Percentiles rank a stretch among this genome's conserved stretches.
Evolutionary conservation across 2,797 vertebrate genomes (phyloP).

Genomic region (Sebastolobus alascanus): DNA sequence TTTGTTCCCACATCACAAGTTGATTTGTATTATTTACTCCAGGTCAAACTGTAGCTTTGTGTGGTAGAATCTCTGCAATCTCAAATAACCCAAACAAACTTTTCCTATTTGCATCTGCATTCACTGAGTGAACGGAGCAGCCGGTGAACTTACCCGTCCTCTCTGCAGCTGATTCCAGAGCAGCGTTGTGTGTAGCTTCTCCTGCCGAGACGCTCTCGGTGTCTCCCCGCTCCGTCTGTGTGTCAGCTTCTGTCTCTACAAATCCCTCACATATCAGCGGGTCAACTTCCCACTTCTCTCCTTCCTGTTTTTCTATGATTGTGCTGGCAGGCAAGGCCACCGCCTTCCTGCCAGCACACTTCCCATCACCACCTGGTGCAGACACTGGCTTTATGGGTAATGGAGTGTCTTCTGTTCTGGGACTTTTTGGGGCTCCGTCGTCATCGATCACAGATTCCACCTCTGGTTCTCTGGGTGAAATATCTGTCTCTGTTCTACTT

Average conservation of each 20-base stretch:
- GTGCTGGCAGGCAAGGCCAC: conserved; percentile 31
- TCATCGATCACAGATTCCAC: not conserved
- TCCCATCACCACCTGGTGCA: conserved; percentile 13
- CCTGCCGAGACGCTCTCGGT: not conserved
- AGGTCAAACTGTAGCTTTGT: not conserved
- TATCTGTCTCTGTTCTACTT: conserved; percentile 7
- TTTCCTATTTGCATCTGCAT: not conserved
- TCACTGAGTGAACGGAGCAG: not conserved
- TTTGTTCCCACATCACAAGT: not conserved
- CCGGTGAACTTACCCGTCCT: conserved; percentile 37
- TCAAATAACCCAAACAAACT: not conserved
- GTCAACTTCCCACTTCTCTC: conserved; percentile 59
- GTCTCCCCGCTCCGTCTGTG: conserved; percentile 21
- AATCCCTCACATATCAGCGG: conserved; percentile 34
- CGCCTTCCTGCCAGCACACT: conserved; percentile 15
- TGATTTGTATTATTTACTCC: not conserved
- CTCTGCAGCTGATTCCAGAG: conserved; percentile 21
- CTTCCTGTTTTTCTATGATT: conserved; percentile 63
- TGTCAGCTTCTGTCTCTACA: conserved; percentile 9
- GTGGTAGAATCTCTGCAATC: not conserved
- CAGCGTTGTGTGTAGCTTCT: not conserved
- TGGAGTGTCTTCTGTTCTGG: conserved; percentile 15
- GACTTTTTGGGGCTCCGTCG: not conserved
- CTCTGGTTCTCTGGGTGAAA: not conserved
- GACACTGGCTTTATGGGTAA: conserved; percentile 42